phyloP scores from a whole-genome alignment of 2,113 vertebrate species.

The Brachirus orientalis region DNA sequence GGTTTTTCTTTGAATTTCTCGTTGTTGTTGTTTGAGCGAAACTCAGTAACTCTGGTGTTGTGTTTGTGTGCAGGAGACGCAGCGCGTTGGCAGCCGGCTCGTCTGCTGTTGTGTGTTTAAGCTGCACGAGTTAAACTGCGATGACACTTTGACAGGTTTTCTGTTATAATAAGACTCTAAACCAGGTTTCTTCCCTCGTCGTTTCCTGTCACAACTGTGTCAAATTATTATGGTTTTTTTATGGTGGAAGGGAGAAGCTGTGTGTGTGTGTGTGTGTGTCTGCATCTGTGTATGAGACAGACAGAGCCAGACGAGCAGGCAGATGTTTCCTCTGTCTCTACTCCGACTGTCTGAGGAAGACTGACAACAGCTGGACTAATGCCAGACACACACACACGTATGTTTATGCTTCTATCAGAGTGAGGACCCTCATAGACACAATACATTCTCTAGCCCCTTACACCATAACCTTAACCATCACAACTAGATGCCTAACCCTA shows the following conservation, averaged over 20 bases:
- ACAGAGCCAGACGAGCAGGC: constrained; percentile 76
- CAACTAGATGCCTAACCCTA: too few species aligned
- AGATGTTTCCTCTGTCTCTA: constrained; percentile 75
- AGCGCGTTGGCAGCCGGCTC: constrained; percentile 46
- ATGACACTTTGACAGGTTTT: constrained; percentile 74
- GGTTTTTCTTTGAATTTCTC: neutral
- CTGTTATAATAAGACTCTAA: constrained; percentile 70
- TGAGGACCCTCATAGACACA: too few species aligned
- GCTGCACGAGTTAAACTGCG: constrained; percentile 66
- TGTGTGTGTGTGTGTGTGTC: constrained; percentile 36
- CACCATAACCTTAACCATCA: too few species aligned
- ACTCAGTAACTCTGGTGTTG: constrained; percentile 1
- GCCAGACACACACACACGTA: constrained; percentile 58
- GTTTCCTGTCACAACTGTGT: constrained; percentile 68
- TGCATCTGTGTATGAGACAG: constrained; percentile 56
- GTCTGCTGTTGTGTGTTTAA: constrained; percentile 60
- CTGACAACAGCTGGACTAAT: constrained; percentile 78
- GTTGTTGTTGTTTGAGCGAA: neutral
- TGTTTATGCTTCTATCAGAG: too few species aligned
- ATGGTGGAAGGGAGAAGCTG: neutral
- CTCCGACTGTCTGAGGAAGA: constrained; percentile 69
- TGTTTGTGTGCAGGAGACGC: constrained; percentile 15
- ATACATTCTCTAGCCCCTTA: too few species aligned
- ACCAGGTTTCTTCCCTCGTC: constrained; percentile 63
- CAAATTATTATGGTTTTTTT: constrained; percentile 61